These are phyloP conservation scores for Chrysemys picta DNA, from an alignment of 2,113 vertebrate species.

Conservation along the genomic window DNA sequence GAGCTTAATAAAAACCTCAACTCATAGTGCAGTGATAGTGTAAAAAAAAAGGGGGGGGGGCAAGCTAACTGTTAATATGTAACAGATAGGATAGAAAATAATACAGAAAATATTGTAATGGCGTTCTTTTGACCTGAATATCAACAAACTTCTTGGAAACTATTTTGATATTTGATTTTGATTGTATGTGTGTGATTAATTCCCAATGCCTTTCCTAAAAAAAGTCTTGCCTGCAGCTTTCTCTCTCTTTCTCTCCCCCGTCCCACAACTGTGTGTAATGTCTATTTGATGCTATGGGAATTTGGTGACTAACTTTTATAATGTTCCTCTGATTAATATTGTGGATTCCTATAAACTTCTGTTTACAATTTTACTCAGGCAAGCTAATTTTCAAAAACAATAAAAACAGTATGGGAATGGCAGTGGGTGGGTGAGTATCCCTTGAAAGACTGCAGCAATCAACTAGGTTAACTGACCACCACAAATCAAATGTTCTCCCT, in stretches of 20 bases:
- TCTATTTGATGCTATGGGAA: not conserved
- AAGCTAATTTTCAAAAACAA: not conserved
- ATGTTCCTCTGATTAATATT: not conserved
- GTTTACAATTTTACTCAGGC: not conserved
- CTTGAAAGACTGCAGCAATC: not conserved
- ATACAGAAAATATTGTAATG: not conserved
- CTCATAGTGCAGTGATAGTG: not conserved
- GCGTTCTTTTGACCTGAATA: not conserved
- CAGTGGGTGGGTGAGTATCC: not conserved
- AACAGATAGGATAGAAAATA: not conserved
- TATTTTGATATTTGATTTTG: not conserved
- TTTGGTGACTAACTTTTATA: not conserved
- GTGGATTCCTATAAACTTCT: conserved; percentile 36
- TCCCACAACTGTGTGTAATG: not conserved
- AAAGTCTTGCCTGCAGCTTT: not conserved
- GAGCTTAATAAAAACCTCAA: not conserved
- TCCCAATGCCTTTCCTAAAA: not conserved
- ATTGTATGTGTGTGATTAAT: not conserved
- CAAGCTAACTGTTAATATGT: not conserved
- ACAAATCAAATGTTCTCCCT: not conserved
- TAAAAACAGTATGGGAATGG: not conserved
- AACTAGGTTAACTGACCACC: not conserved
- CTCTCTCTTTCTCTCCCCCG: not conserved
- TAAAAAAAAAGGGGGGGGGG: no score
- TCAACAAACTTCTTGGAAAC: not conserved